Conservation (phyloP, 2,888 invertebrate species). For the Eueremaeus valkanovi region DNA sequence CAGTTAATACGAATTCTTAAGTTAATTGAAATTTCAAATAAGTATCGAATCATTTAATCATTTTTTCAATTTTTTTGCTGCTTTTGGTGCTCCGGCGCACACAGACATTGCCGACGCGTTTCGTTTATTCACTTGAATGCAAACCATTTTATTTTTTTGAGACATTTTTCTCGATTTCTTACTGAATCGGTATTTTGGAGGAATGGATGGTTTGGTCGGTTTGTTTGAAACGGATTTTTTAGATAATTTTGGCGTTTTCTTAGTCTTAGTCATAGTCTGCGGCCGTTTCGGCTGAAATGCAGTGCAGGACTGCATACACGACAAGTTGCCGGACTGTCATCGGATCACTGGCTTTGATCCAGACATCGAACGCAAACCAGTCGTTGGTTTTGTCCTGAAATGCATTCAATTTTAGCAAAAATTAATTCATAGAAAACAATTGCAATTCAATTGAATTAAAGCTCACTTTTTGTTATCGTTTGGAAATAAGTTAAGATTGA, state of each 20-base stretch:
- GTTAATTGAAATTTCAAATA: too few relatives aligned
- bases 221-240: neutral
- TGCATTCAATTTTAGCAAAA: neutral
- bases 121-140: neutral
- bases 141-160: slow-evolving; percentile 21
- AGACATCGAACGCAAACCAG: slow-evolving; percentile 12
- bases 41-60: slow-evolving; percentile 3
- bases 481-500: slow-evolving; percentile 15
- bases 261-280: too few relatives aligned
- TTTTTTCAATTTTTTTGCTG: slow-evolving; percentile 15
- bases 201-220: neutral
- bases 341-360: slow-evolving; percentile 17
- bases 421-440: neutral
- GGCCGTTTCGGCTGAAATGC: neutral
- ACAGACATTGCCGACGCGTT: neutral
- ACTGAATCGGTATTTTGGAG: slow-evolving; percentile 8
- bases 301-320: slow-evolving; percentile 23
- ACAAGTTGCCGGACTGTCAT: slow-evolving; percentile 40
- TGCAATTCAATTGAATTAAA: neutral
- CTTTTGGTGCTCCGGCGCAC: neutral
- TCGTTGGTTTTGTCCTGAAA: slow-evolving; percentile 24
- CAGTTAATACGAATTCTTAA: too few relatives aligned
- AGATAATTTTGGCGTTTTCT: neutral
- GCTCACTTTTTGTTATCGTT: neutral
- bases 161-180: slow-evolving; percentile 10